phyloP scores from a whole-genome alignment of 2,113 vertebrate species.

The Gavialis gangeticus region DNA sequence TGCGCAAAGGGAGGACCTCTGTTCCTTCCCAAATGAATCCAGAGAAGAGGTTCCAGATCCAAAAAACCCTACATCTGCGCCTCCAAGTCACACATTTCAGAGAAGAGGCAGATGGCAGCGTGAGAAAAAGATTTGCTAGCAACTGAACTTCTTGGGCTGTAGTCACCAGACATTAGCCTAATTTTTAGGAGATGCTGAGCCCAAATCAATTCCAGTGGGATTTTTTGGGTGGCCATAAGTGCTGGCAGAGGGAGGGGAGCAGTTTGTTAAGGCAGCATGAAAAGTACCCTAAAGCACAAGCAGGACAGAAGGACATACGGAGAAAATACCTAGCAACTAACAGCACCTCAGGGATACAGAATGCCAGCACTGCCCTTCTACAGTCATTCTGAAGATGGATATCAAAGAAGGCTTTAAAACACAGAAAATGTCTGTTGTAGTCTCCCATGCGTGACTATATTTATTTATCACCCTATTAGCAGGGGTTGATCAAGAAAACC shows the following conservation, averaged over 20 bases:
- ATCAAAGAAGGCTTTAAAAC: not conserved
- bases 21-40: not conserved
- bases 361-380: not conserved
- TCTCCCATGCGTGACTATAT: not conserved
- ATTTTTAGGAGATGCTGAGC: not conserved
- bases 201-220: not conserved
- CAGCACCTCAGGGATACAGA: not conserved
- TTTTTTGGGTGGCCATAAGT: not conserved
- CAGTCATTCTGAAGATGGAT: not conserved
- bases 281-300: not conserved
- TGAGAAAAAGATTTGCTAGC: not conserved
- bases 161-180: not conserved
- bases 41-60: not conserved
- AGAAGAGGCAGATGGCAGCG: not conserved
- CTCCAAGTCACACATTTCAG: not conserved
- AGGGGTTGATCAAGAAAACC: not conserved
- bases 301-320: not conserved
- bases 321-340: not conserved
- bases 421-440: rapidly evolving
- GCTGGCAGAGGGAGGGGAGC: no score
- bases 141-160: not conserved
- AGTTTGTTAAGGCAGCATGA: not conserved
- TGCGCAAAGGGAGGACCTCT: not conserved
- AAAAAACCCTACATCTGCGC: rapidly evolving
- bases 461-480: not conserved